Conservation (phyloP, 1,140 invertebrate genomes). For the Bacillus rossius region DNA sequence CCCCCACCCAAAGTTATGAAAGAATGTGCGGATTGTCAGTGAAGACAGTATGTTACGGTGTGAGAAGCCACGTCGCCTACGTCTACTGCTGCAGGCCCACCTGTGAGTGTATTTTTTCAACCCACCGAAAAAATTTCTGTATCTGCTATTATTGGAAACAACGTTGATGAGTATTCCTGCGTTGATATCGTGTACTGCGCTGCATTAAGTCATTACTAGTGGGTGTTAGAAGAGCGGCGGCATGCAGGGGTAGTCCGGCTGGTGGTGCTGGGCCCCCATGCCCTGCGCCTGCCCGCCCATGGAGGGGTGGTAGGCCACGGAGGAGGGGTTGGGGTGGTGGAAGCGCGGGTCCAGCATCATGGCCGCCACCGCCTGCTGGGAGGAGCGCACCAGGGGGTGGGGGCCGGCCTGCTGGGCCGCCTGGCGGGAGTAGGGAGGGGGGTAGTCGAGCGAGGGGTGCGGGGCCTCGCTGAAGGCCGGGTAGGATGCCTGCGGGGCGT, state of each 20-base stretch:
- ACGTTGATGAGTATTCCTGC: too few relatives aligned
- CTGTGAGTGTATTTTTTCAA: too few relatives aligned
- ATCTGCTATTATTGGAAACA: too few relatives aligned
- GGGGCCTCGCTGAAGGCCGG: constrained; percentile 4
- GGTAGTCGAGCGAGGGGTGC: constrained; percentile 5
- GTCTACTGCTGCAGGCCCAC: too few relatives aligned
- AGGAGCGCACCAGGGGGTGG: background rate
- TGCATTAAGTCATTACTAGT: too few relatives aligned
- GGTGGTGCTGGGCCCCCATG: constrained; percentile 7
- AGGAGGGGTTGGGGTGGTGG: constrained; percentile 8
- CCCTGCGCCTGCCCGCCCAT: constrained; percentile 20
- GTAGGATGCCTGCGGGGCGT: background rate
- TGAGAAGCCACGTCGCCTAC: too few relatives aligned
- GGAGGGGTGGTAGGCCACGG: constrained; percentile 11
- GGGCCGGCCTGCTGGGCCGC: background rate
- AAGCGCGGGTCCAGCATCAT: constrained; percentile 13
- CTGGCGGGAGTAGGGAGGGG: background rate
- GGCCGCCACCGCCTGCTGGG: constrained; percentile 1
- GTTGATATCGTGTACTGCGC: too few relatives aligned
- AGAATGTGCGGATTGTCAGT: too few relatives aligned
- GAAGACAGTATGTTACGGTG: too few relatives aligned
- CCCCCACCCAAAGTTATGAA: too few relatives aligned
- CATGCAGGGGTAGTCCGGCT: constrained; percentile 12
- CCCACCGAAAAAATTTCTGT: too few relatives aligned
- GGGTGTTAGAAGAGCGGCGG: constrained; percentile 1